These are phyloP conservation scores for Vidua chalybeata DNA, from an alignment of 2,113 vertebrate species.

Conservation along the genomic window DNA sequence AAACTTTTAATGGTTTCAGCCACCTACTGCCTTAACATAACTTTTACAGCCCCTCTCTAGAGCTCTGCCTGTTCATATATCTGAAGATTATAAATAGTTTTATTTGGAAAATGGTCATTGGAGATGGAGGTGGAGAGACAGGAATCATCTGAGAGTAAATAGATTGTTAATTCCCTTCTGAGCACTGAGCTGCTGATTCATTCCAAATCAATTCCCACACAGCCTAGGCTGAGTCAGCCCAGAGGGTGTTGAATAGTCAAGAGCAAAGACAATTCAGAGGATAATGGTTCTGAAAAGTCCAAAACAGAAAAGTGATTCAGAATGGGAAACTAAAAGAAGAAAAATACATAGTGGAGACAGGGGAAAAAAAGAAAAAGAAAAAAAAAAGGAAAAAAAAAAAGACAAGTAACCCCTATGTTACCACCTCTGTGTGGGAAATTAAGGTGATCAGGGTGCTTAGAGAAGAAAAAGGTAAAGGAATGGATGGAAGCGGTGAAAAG, in stretches of 20 bases:
- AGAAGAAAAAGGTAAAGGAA: background rate
- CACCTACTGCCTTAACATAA: conserved; percentile 50
- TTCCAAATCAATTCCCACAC: conserved; percentile 65
- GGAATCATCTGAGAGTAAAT: conserved; percentile 29
- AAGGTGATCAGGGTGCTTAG: background rate
- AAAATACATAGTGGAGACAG: background rate
- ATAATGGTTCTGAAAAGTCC: conserved; percentile 60
- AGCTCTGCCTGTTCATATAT: conserved; percentile 24
- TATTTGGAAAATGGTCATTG: conserved; percentile 44
- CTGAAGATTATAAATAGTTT: conserved; percentile 58
- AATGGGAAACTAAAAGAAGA: conserved; percentile 5
- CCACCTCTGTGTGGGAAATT: background rate
- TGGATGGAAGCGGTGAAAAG: background rate
- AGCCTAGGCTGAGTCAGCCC: conserved; percentile 72
- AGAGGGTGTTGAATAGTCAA: conserved; percentile 65
- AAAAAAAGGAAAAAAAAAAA: background rate
- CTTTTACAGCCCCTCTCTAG: conserved; percentile 20
- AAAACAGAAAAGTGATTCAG: conserved; percentile 68
- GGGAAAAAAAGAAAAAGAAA: background rate
- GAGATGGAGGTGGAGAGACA: conserved; percentile 48
- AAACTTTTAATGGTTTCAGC: conserved; percentile 60
- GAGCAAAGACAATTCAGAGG: conserved; percentile 42
- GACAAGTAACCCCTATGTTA: background rate
- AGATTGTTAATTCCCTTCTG: conserved; percentile 51
- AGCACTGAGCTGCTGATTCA: conserved; percentile 55